Conservation (phyloP, 2,797 vertebrate species). For the Eleutherodactylus coqui region DNA sequence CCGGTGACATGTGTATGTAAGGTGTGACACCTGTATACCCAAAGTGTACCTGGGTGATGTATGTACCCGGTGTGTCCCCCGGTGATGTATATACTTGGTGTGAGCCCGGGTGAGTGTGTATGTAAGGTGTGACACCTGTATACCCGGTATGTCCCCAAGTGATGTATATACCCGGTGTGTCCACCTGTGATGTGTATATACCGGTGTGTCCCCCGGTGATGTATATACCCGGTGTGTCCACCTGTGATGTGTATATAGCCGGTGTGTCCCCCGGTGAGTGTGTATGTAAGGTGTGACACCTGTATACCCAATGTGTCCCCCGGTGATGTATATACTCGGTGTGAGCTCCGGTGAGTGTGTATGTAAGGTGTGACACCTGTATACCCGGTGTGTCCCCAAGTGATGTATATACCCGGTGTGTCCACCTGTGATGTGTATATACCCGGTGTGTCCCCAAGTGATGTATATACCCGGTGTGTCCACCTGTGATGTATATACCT, state of each 20-base stretch:
- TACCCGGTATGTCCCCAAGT: no score
- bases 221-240: not conserved
- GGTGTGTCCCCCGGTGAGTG: not conserved
- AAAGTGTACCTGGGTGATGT: no score
- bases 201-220: no score
- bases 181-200: not conserved
- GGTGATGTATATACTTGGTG: not conserved
- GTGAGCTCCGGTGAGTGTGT: not conserved
- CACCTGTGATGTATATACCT: not conserved
- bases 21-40: not conserved
- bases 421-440: not conserved
- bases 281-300: not conserved
- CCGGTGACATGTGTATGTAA: not conserved
- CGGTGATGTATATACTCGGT: no score
- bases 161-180: not conserved
- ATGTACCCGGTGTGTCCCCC: not conserved
- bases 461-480: not conserved
- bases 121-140: not conserved
- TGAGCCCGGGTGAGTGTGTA: not conserved
- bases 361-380: no score
- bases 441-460: not conserved
- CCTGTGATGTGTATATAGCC: not conserved
- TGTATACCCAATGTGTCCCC: not conserved
- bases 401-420: not conserved
- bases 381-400: no score